Percentiles rank a stretch among this genome's conserved stretches.
Evolutionary conservation across 2,797 vertebrate genomes (phyloP).

Genomic region (Cyclura pinguis): DNA sequence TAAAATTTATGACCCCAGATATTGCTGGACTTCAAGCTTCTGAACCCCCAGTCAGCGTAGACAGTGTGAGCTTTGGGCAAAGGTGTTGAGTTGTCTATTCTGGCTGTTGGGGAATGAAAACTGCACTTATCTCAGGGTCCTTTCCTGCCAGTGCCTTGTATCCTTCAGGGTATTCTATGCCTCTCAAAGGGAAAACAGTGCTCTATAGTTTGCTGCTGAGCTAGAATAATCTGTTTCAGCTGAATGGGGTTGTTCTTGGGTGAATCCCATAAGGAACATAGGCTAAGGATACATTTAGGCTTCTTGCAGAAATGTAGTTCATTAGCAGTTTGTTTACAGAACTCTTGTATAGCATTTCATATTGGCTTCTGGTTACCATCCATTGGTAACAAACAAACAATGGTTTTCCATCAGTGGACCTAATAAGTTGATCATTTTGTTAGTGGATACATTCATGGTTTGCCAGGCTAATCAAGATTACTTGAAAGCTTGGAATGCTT

Average conservation of each 20-base stretch:
- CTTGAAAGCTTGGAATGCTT: not conserved
- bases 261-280: not conserved
- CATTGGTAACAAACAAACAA: not conserved
- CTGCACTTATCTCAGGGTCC: no score
- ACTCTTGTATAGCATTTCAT: not conserved
- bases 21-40: not conserved
- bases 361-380: not conserved
- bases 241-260: not conserved
- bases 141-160: no score
- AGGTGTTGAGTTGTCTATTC: no score
- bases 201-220: no score
- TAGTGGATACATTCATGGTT: not conserved
- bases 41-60: not conserved
- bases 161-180: no score
- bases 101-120: no score
- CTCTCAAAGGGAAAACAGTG: no score
- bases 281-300: not conserved
- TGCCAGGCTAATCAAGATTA: not conserved
- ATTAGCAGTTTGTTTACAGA: not conserved
- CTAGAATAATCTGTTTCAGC: no score
- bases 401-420: not conserved
- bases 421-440: not conserved
- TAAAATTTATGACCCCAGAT: not conserved
- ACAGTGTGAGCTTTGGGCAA: not conserved
- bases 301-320: not conserved